phyloP scores from a whole-genome alignment of 2,113 vertebrate genomes.

The Nesoenas mayeri region DNA sequence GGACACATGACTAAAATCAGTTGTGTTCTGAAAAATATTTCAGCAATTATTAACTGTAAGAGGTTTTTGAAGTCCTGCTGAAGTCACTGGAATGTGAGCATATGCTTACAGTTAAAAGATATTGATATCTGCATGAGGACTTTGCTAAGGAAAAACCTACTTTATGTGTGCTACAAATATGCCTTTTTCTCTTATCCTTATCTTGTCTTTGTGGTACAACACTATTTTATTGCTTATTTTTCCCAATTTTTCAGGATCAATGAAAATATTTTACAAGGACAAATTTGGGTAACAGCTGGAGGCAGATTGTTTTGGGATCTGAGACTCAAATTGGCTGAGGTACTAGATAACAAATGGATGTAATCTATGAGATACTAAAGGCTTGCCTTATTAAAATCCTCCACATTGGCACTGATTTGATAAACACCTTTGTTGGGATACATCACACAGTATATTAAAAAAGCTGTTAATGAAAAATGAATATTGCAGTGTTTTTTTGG shows the following conservation, averaged over 20 bases:
- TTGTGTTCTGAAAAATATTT: background rate
- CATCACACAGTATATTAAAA: constrained; percentile 43
- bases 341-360: constrained; percentile 36
- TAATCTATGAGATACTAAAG: constrained; percentile 8
- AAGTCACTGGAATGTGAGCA: background rate
- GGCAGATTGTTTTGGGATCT: constrained; percentile 45
- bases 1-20: background rate
- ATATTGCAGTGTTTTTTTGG: constrained; percentile 46
- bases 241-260: constrained; percentile 7
- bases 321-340: constrained; percentile 46
- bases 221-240: background rate
- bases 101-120: background rate
- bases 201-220: background rate
- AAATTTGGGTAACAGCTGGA: constrained; percentile 60
- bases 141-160: background rate
- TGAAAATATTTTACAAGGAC: constrained; percentile 20
- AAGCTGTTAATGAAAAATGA: constrained; percentile 67
- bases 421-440: background rate
- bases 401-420: background rate
- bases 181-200: background rate
- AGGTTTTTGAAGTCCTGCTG: background rate
- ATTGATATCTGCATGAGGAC: background rate
- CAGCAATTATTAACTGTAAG: background rate
- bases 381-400: constrained; percentile 37
- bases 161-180: background rate